Percentiles rank a stretch among this genome's conserved stretches.
Conservation (phyloP, 2,113 vertebrate species). For the Paraplagusia blochii region DNA sequence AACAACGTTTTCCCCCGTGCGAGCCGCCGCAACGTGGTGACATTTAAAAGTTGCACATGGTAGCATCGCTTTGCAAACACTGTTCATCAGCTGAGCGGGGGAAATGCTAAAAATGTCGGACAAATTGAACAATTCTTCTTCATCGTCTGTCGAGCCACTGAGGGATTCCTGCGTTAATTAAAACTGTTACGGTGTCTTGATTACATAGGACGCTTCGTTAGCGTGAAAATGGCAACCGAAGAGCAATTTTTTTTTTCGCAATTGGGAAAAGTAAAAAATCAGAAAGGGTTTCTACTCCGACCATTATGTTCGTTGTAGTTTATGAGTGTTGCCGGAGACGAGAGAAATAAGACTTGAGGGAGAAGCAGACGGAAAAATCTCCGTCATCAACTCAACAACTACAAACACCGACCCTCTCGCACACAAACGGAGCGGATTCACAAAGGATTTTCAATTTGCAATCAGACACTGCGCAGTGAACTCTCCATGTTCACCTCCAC, state of each 20-base stretch:
- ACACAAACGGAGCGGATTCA: conserved; percentile 30
- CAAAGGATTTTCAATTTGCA: conserved; percentile 56
- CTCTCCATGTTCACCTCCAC: conserved; percentile 31
- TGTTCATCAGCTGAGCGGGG: conserved; percentile 29
- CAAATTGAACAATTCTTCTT: conserved; percentile 36
- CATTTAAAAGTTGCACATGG: conserved; percentile 55
- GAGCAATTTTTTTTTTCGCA: not conserved
- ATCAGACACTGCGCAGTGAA: conserved; percentile 40
- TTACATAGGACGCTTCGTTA: conserved; percentile 6
- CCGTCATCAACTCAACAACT: conserved; percentile 42
- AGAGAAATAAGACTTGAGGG: conserved; percentile 47
- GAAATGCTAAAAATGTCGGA: conserved; percentile 26
- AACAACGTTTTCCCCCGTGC: conserved; percentile 10
- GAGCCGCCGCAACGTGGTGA: conserved; percentile 35
- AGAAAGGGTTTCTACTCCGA: conserved; percentile 22
- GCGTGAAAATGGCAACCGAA: conserved; percentile 20
- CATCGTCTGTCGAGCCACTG: conserved; percentile 12
- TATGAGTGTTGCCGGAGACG: conserved; percentile 51
- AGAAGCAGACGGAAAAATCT: conserved; percentile 52
- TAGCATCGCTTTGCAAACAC: conserved; percentile 13
- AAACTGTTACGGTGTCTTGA: conserved; percentile 22
- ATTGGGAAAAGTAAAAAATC: not conserved
- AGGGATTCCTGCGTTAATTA: conserved; percentile 48
- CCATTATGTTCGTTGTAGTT: conserved; percentile 47
- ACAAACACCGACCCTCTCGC: conserved; percentile 13